These are phyloP conservation scores for Eilema depressum DNA, from an alignment of 2,888 invertebrate genomes.

Conservation along the genomic window DNA sequence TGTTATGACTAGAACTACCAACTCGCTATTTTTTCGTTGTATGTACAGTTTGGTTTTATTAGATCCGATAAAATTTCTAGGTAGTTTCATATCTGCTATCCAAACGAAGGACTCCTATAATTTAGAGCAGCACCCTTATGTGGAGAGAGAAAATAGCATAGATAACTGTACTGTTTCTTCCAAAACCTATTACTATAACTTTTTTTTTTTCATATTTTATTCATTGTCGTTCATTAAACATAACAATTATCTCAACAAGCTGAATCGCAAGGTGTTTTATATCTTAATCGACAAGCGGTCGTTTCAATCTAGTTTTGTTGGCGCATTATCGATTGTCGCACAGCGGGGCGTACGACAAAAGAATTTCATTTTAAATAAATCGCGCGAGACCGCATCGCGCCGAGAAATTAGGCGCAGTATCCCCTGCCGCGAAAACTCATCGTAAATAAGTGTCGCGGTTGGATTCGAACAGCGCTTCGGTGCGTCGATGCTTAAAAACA, in stretches of 20 bases:
- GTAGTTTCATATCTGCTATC: not conserved
- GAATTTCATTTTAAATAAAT: constrained; percentile 84
- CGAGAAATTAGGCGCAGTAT: constrained; percentile 83
- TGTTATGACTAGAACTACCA: not conserved
- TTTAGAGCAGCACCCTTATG: not conserved
- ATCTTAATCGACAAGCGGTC: constrained; percentile 76
- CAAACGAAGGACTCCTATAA: not conserved
- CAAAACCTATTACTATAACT: not conserved
- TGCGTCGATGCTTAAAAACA: constrained; percentile 74
- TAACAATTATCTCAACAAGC: constrained; percentile 64
- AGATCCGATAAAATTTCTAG: not conserved
- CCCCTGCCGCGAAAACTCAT: constrained; percentile 85
- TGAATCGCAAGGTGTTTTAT: constrained; percentile 72
- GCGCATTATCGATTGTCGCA: constrained; percentile 79
- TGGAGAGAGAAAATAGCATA: not conserved
- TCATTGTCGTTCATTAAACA: constrained; percentile 56
- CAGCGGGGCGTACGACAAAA: constrained; percentile 82
- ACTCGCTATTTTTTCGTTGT: too few species aligned
- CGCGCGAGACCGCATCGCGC: constrained; percentile 83
- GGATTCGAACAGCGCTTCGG: constrained; percentile 63
- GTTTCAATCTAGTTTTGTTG: constrained; percentile 76
- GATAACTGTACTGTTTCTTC: not conserved
- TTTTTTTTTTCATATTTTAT: constrained; percentile 33
- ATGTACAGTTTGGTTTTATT: too few species aligned
- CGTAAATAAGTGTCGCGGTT: constrained; percentile 83